Evolutionary conservation across 1,140 invertebrate genomes (phyloP).

Genomic region (Drosophila melanica): DNA sequence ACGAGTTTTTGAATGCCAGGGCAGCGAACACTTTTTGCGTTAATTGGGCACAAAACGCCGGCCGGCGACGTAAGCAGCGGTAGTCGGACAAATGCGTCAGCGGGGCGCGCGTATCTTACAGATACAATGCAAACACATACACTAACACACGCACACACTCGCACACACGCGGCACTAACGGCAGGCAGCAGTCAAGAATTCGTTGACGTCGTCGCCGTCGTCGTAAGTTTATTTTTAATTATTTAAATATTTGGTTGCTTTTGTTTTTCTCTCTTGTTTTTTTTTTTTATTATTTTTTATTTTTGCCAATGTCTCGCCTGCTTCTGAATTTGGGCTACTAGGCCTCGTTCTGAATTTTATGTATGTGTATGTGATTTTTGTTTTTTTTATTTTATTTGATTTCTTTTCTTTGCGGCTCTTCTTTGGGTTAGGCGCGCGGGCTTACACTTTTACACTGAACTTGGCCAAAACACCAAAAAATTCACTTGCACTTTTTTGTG

Average conservation of each 20-base stretch:
- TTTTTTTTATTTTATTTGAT: no score
- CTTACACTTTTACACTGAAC: slow-evolving; percentile 33
- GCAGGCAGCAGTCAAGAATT: slow-evolving; percentile 27
- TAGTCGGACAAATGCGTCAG: slow-evolving; percentile 63
- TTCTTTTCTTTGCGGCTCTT: slow-evolving; percentile 19
- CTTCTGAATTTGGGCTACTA: slow-evolving; percentile 73
- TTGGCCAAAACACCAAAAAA: slow-evolving; percentile 21
- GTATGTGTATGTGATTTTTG: slow-evolving; percentile 17
- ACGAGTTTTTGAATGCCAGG: slow-evolving; percentile 40
- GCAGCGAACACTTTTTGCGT: slow-evolving; percentile 36
- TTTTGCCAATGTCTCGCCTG: slow-evolving; percentile 50
- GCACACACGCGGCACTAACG: not conserved
- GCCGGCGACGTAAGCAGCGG: slow-evolving; percentile 68
- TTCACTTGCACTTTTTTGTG: slow-evolving; percentile 49
- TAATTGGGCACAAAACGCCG: slow-evolving; percentile 84
- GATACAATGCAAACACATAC: slow-evolving; percentile 56
- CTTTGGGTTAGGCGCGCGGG: not conserved
- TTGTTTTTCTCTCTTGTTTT: slow-evolving; percentile 55
- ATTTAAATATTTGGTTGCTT: slow-evolving; percentile 68
- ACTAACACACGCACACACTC: slow-evolving; percentile 22
- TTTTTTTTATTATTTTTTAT: slow-evolving; percentile 19
- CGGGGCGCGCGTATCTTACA: slow-evolving; percentile 71
- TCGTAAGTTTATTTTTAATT: slow-evolving; percentile 78
- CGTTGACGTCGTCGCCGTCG: slow-evolving; percentile 51
- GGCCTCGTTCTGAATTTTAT: slow-evolving; percentile 79